Evolutionary conservation across 2,797 vertebrate species (phyloP).

Genomic region (Macropus fuliginosus): DNA sequence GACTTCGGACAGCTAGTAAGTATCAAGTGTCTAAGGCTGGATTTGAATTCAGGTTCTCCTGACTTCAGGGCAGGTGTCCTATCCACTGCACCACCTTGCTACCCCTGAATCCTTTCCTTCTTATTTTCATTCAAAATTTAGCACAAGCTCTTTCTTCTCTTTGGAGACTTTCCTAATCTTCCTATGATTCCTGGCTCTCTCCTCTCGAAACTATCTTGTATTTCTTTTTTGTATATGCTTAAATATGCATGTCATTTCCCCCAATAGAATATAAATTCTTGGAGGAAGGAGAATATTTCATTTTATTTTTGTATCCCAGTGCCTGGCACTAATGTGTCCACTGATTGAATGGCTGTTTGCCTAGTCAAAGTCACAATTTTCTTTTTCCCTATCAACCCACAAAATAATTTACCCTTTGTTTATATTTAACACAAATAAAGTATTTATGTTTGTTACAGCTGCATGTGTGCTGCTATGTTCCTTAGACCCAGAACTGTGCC

Average conservation of each 20-base stretch:
- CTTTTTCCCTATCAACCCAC: background rate
- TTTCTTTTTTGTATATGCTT: background rate
- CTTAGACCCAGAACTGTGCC: background rate
- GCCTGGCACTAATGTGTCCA: background rate
- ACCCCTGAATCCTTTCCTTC: background rate
- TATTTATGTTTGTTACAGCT: background rate
- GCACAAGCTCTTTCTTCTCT: background rate
- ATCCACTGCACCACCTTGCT: too few relatives aligned
- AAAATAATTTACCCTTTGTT: background rate
- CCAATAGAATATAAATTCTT: background rate
- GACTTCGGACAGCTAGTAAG: too few relatives aligned
- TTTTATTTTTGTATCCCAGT: background rate
- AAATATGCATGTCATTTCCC: background rate
- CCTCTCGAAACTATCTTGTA: background rate
- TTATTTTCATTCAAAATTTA: background rate
- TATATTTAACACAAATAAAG: background rate
- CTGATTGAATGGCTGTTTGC: background rate
- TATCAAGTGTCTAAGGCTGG: too few relatives aligned
- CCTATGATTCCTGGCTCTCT: background rate
- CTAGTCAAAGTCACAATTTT: background rate
- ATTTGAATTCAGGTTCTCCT: too few relatives aligned
- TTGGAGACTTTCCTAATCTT: background rate
- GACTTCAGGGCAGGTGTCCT: too few relatives aligned
- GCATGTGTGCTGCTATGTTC: background rate
- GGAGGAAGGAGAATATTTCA: background rate